These are phyloP conservation scores for Cariama cristata DNA, from an alignment of 2,113 vertebrate species.

Conservation along the genomic window DNA sequence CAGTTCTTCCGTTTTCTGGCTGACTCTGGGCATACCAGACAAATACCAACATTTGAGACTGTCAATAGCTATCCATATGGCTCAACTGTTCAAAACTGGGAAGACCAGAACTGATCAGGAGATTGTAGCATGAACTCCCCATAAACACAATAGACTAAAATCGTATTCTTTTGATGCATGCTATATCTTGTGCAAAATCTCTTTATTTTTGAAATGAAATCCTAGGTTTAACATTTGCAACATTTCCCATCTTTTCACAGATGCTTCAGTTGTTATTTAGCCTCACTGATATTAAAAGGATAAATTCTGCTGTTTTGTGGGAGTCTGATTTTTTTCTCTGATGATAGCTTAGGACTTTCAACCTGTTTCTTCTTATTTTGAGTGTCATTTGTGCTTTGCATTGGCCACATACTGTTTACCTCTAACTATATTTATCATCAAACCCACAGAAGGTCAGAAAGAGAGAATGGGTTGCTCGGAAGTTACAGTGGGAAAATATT, in stretches of 20 bases:
- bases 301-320: neutral
- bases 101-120: neutral
- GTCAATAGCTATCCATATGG: fast-evolving
- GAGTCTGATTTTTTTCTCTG: neutral
- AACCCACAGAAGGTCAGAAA: neutral
- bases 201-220: neutral
- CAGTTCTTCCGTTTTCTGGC: neutral
- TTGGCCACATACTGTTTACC: neutral
- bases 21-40: neutral
- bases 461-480: neutral
- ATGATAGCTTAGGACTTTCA: neutral
- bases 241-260: neutral
- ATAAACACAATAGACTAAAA: neutral
- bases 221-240: neutral
- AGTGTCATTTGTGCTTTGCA: neutral
- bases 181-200: neutral
- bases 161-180: neutral
- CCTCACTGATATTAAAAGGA: neutral
- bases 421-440: neutral
- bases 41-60: neutral
- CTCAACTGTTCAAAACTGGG: neutral
- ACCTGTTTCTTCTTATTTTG: neutral
- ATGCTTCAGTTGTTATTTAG: neutral
- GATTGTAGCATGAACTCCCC: neutral
- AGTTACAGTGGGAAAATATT: neutral